phyloP scores from a whole-genome alignment of 30 jellyfish, hydroid and myxozoan genomes.

The Aurelia sp. region DNA sequence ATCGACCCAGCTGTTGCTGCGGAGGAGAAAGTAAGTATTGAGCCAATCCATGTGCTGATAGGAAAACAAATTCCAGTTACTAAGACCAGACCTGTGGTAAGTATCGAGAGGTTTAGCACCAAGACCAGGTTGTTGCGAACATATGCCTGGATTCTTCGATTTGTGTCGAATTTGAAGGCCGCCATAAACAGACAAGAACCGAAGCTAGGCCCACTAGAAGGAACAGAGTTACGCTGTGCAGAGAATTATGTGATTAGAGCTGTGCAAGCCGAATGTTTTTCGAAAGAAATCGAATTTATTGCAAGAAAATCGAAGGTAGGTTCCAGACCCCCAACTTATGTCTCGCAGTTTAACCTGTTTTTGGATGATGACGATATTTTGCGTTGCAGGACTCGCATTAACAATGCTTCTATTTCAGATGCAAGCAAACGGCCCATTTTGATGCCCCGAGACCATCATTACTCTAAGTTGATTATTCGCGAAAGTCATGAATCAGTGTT shows the following conservation, averaged over 20 bases:
- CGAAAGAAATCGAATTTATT: constrained; percentile 1
- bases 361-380: not conserved
- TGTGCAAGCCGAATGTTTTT: constrained; percentile 10
- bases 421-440: constrained; percentile 4
- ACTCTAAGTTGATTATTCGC: not conserved
- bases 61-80: no score
- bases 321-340: constrained; percentile 1
- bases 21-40: constrained; percentile 10
- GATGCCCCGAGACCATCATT: constrained; percentile 6
- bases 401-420: not conserved
- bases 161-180: not conserved
- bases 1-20: constrained; percentile 12
- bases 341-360: constrained; percentile 17
- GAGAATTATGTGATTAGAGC: not conserved
- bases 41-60: not conserved
- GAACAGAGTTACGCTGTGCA: not conserved
- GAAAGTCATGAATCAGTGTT: constrained; percentile 7
- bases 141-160: constrained; percentile 12
- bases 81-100: not conserved
- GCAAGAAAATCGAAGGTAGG: not conserved
- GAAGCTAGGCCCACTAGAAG: not conserved
- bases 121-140: not conserved
- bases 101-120: not conserved
- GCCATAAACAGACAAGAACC: not conserved
- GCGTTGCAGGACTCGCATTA: not conserved